Evolutionary conservation across 2,797 vertebrate genomes (phyloP).

Genomic region (Crenuchus spilurus): DNA sequence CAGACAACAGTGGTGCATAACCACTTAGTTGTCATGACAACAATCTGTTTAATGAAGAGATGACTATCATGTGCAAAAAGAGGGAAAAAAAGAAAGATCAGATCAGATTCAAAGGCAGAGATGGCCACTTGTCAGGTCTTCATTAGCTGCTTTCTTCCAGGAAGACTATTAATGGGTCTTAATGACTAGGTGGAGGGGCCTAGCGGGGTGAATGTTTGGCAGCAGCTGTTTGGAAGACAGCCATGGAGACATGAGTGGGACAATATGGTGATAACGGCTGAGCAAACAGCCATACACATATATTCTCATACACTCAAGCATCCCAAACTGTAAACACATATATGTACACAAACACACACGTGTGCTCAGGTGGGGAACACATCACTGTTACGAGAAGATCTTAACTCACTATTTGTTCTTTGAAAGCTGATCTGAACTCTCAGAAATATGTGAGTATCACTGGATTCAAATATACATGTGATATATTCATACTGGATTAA

Average conservation of each 20-base stretch:
- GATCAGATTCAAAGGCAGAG: not conserved
- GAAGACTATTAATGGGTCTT: constrained; percentile 3
- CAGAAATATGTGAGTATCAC: no score
- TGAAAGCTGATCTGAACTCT: no score
- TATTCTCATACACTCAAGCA: constrained; percentile 16
- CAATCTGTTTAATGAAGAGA: constrained; percentile 55
- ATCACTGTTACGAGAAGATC: not conserved
- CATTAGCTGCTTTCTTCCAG: constrained; percentile 17
- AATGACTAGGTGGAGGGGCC: not conserved
- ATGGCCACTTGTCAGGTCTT: constrained; percentile 12
- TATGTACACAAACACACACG: constrained; percentile 3
- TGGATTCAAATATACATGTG: no score
- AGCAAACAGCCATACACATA: constrained; percentile 23
- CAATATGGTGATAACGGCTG: constrained; percentile 50
- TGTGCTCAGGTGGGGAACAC: not conserved
- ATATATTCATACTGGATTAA: no score
- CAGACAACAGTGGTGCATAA: constrained; percentile 38
- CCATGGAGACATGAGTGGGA: constrained; percentile 8
- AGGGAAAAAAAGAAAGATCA: not conserved
- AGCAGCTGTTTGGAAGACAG: constrained; percentile 5
- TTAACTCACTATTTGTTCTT: no score
- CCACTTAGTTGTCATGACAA: constrained; percentile 69
- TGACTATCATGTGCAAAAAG: constrained; percentile 18
- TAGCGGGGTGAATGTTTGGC: not conserved
- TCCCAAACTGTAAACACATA: not conserved